Base-by-base conservation (phyloP, 1,140 invertebrate species). In the Uloborus diversus region DNA sequence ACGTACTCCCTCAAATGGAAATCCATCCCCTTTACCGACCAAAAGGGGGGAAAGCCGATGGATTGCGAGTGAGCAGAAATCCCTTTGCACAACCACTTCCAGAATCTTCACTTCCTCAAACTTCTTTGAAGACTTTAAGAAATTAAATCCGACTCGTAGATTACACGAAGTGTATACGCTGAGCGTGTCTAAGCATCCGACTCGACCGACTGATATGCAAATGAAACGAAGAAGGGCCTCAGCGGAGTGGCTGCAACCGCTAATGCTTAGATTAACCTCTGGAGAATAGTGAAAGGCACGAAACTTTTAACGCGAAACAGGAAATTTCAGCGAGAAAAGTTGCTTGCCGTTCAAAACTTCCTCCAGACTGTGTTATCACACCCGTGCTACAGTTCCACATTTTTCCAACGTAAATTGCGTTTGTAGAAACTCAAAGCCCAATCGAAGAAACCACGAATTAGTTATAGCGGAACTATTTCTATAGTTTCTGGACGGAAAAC, bases 201-300 rank as follows among this genome's bases (percentile, higher is more conserved):
- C n/a, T n/a, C n/a, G n/a, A 25, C 56, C 27, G 28, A 65, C 66
- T 78, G 73, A 78, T 78, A 78, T 78, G 73, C 62, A 65, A 78
- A 78, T 65, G 59, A 23, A 32, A 25, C 27, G 57, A 33, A 62
- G 70, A 69, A 56, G n/a, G n/a, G n/a, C n/a, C n/a, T n/a, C n/a
- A n/a, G n/a, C n/a, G n/a, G n/a, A n/a, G n/a, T n/a, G n/a, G n/a
- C n/a, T n/a, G n/a, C 23, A 9, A 42, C 17, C 37, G 37, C 17
- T 42, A 42, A 53, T 4, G 13, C 23, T 53, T 53, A 20, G 5
- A 53, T 53, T 53, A 53, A 53, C 49, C 20, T 53, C 49, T 20
- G 13, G 49, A n/a, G 49, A 42, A n/a, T n/a, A n/a, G n/a, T n/a
- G 37, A 9, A 17, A 42, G 2, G 37, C 37, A 42, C 37, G 37